These are phyloP conservation scores for Glaucidium brasilianum DNA, from an alignment of 2,113 vertebrate genomes.

Conservation along the genomic window DNA sequence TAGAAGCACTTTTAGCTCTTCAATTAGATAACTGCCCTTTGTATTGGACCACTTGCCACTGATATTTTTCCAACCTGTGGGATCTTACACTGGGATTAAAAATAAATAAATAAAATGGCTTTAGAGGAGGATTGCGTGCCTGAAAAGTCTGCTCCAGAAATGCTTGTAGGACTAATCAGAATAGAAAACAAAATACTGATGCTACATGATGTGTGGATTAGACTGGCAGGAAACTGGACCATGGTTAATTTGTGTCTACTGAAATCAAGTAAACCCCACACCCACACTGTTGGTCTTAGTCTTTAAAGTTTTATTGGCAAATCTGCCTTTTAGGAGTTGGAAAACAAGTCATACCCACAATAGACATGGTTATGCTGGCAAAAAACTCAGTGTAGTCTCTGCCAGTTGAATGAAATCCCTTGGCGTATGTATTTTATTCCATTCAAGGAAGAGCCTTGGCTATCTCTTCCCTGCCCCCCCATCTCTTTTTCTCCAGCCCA, in stretches of 20 bases:
- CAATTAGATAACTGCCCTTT: background rate
- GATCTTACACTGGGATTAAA: background rate
- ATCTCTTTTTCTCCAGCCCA: background rate
- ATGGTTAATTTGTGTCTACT: background rate
- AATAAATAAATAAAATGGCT: background rate
- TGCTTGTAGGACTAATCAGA: background rate
- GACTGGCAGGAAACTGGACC: constrained; percentile 24
- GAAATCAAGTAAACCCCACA: background rate
- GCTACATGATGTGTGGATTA: background rate
- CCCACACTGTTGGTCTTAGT: background rate
- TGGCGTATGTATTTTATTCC: background rate
- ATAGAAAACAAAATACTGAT: background rate
- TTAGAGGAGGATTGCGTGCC: background rate
- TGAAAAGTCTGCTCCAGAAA: background rate
- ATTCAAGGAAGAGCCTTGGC: background rate
- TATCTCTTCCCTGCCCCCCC: background rate
- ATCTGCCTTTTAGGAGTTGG: constrained; percentile 32
- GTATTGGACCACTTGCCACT: background rate
- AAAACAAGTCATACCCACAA: constrained; percentile 40
- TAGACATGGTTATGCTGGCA: background rate
- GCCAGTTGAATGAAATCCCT: constrained; percentile 21
- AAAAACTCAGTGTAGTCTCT: background rate
- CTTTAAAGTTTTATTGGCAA: constrained; percentile 58
- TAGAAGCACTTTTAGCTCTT: background rate
- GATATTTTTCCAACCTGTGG: background rate